Conservation (phyloP, 1,140 invertebrate species). For the Aphelenchoides besseyi region DNA sequence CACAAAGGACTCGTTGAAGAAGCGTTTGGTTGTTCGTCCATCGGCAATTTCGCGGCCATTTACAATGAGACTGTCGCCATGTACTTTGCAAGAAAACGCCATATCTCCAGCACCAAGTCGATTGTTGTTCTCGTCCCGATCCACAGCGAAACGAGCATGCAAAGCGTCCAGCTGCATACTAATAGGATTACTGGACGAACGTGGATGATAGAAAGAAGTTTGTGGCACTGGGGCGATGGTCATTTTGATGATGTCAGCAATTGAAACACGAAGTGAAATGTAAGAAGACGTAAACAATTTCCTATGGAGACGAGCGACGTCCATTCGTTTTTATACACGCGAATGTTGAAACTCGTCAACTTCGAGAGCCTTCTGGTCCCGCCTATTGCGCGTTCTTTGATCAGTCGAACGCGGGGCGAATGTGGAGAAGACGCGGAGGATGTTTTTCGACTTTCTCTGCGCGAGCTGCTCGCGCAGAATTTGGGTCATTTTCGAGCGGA, state of each 20-base stretch:
- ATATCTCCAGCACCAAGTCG: not conserved
- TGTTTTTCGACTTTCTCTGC: too few species aligned
- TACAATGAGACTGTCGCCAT: not conserved
- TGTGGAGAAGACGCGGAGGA: not conserved
- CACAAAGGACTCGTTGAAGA: not conserved
- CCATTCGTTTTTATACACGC: not conserved
- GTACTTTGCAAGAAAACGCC: not conserved
- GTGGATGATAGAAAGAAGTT: not conserved
- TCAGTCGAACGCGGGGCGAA: not conserved
- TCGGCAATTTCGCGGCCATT: not conserved
- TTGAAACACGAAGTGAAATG: not conserved
- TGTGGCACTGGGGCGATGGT: not conserved
- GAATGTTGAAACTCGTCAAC: not conserved
- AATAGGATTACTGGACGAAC: not conserved
- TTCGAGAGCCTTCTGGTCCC: not conserved
- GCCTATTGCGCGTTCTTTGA: not conserved
- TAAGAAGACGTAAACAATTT: constrained; percentile 3
- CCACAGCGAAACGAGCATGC: not conserved
- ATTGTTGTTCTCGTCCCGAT: constrained; percentile 10
- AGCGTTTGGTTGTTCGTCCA: not conserved
- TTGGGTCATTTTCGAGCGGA: too few species aligned
- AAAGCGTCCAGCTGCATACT: not conserved
- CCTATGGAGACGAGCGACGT: not conserved
- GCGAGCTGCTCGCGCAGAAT: too few species aligned
- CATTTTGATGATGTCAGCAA: not conserved